A percentile compares a stretch with the other conserved stretches of the same genome.
Conservation (phyloP, 1,140 invertebrate species). For the Drosophila lowei region DNA sequence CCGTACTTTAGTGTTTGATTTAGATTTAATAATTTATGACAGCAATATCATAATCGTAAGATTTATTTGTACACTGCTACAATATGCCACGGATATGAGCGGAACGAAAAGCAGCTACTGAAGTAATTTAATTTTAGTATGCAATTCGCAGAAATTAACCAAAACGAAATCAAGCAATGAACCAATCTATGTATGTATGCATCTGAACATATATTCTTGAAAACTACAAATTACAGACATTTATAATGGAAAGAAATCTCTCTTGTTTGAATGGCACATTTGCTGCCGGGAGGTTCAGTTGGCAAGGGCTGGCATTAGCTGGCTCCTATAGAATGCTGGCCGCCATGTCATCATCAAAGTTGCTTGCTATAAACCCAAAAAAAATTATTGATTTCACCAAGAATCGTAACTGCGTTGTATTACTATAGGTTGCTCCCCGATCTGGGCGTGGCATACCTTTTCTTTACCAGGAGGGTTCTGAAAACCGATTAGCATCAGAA, state of each 20-base stretch:
- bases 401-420: too few relatives aligned
- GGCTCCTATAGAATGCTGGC: too few relatives aligned
- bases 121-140: slow-evolving; percentile 23
- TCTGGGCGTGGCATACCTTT: too few relatives aligned
- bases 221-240: slow-evolving; percentile 42
- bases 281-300: too few relatives aligned
- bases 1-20: slow-evolving; percentile 56
- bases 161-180: slow-evolving; percentile 13
- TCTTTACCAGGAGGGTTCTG: too few relatives aligned
- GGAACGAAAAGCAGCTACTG: slow-evolving; percentile 41
- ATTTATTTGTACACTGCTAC: slow-evolving; percentile 65
- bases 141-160: slow-evolving; percentile 42
- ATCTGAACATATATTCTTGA: slow-evolving; percentile 46
- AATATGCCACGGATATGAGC: slow-evolving; percentile 25
- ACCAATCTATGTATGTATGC: slow-evolving; percentile 45
- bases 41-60: slow-evolving; percentile 69
- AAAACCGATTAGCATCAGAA: too few relatives aligned
- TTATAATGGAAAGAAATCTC: slow-evolving; percentile 1
- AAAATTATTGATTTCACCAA: too few relatives aligned
- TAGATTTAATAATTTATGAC: slow-evolving; percentile 80
- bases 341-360: too few relatives aligned
- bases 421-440: too few relatives aligned
- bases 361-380: too few relatives aligned
- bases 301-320: too few relatives aligned
- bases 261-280: too few relatives aligned